These are phyloP conservation scores for Enteromius afrohamiltoni DNA, from an alignment of 2,797 vertebrate species.

Conservation along the genomic window DNA sequence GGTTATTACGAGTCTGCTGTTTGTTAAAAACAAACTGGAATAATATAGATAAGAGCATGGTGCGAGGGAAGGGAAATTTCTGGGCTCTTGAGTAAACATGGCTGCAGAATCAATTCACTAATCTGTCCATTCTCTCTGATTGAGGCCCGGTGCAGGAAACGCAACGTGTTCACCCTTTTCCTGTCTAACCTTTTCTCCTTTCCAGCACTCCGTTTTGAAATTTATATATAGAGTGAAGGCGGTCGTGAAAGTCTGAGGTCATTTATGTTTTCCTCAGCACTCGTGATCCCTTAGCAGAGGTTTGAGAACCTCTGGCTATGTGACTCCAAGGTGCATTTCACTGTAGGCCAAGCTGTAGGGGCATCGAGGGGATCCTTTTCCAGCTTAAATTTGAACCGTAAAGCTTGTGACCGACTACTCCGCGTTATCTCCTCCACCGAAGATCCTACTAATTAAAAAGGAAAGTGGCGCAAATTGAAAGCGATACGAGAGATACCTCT, in stretches of 20 bases:
- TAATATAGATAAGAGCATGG: slow-evolving; percentile 81
- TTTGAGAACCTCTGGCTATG: neutral
- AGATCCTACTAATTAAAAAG: slow-evolving; percentile 45
- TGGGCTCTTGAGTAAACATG: slow-evolving; percentile 78
- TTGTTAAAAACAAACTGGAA: slow-evolving; percentile 78
- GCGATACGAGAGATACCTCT: slow-evolving; percentile 30
- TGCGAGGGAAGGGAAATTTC: slow-evolving; percentile 79
- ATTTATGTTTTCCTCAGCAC: slow-evolving; percentile 15
- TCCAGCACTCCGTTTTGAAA: slow-evolving; percentile 34
- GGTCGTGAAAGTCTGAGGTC: slow-evolving; percentile 21
- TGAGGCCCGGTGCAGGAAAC: slow-evolving; percentile 62
- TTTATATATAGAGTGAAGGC: slow-evolving; percentile 35
- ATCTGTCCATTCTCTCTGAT: slow-evolving; percentile 64
- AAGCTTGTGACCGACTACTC: neutral
- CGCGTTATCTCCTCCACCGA: neutral
- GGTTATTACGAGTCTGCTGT: slow-evolving; percentile 65
- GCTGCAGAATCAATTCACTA: slow-evolving; percentile 63
- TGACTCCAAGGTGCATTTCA: neutral
- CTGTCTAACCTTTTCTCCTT: slow-evolving; percentile 41
- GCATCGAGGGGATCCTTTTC: neutral
- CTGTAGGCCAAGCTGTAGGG: neutral
- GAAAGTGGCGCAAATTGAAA: slow-evolving; percentile 43
- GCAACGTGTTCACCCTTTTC: slow-evolving; percentile 53
- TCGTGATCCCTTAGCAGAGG: neutral
- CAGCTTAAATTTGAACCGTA: neutral